A percentile compares a stretch with the other conserved stretches of the same genome.
Evolutionary conservation across 2,888 invertebrate genomes (phyloP).

Genomic region (Lycophotia porphyrea): DNA sequence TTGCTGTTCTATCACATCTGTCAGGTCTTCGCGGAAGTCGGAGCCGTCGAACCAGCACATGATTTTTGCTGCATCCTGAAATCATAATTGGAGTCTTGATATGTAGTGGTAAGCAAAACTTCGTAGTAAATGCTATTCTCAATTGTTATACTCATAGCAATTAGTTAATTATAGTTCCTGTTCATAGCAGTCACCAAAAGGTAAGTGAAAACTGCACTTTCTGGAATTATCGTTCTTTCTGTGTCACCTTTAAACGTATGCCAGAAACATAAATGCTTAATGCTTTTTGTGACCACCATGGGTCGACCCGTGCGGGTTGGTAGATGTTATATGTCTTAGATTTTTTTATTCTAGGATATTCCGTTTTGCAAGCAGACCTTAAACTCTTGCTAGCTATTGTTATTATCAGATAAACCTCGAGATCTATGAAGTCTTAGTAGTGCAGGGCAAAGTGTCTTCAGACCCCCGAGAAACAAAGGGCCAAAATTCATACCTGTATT

Average conservation of each 20-base stretch:
- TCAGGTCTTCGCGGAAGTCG: slow-evolving; percentile 86
- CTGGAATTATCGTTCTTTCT: not conserved
- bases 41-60: slow-evolving; percentile 89
- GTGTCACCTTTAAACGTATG: not conserved
- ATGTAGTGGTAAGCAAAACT: not conserved
- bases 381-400: not conserved
- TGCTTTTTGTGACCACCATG: not conserved
- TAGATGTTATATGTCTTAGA: not conserved
- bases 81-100: not conserved
- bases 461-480: not conserved
- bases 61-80: slow-evolving; percentile 86
- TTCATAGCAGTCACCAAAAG: not conserved
- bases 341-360: not conserved
- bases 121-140: not conserved
- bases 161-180: not conserved
- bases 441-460: not conserved
- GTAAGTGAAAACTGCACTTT: not conserved
- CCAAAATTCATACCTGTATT: slow-evolving; percentile 78
- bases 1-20: slow-evolving; percentile 87
- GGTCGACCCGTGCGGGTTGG: not conserved
- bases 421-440: not conserved
- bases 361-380: not conserved
- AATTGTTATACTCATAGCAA: not conserved
- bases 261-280: not conserved
- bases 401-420: not conserved